Percentiles rank a stretch among this genome's conserved stretches.
phyloP scores from a whole-genome alignment of 2,888 invertebrate species.

The Diadegma fenestrale region DNA sequence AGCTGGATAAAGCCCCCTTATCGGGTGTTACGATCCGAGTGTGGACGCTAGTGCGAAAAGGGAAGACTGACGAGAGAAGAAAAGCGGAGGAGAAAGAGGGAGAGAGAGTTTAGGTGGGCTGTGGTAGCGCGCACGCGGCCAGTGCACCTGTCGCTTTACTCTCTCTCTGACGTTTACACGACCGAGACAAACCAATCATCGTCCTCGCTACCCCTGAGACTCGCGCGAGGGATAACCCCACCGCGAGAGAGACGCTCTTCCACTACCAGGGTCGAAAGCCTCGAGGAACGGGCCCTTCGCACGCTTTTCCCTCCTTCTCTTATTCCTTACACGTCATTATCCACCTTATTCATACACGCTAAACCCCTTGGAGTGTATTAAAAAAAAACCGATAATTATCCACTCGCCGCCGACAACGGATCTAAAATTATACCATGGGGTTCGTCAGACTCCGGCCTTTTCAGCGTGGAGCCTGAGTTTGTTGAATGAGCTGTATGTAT shows the following conservation, averaged over 20 bases:
- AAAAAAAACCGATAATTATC: constrained; percentile 53
- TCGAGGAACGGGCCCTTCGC: constrained; percentile 50
- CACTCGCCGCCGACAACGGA: constrained; percentile 53
- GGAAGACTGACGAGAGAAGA: constrained; percentile 7
- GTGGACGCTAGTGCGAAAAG: constrained; percentile 13
- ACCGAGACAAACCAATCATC: constrained; percentile 67
- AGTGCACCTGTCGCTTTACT: constrained; percentile 71
- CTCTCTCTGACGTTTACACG: constrained; percentile 35
- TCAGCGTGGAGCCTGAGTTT: neutral
- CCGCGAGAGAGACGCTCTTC: constrained; percentile 7
- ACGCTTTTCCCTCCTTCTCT: neutral
- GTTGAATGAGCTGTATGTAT: neutral
- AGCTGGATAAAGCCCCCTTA: constrained; percentile 46
- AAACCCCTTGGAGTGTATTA: neutral
- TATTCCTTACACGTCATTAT: neutral
- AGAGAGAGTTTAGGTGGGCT: constrained; percentile 43
- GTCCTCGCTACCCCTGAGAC: constrained; percentile 37
- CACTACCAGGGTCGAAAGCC: constrained; percentile 64
- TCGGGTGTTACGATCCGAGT: constrained; percentile 53
- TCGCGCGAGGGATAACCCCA: constrained; percentile 23
- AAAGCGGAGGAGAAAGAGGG: constrained; percentile 3
- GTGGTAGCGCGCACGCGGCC: constrained; percentile 67
- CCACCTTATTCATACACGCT: neutral
- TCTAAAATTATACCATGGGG: constrained; percentile 54
- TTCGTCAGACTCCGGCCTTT: constrained; percentile 54